phyloP scores from a whole-genome alignment of 2,797 vertebrate species.

The Intellagama lesueurii region DNA sequence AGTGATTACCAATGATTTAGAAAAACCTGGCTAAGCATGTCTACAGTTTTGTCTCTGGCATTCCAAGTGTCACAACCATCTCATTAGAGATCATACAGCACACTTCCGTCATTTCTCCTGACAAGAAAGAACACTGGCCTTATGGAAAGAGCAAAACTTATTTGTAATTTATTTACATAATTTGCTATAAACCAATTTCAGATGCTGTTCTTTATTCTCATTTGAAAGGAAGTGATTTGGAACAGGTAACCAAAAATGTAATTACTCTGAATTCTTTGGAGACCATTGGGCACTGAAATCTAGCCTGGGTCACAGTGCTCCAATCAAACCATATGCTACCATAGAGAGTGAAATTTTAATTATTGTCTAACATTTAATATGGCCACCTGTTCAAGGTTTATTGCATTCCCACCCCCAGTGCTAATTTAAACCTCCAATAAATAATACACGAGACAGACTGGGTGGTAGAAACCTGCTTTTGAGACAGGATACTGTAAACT shows the following conservation, averaged over 20 bases:
- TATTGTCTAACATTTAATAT: conserved; percentile 37
- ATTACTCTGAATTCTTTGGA: conserved; percentile 36
- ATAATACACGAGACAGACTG: background rate
- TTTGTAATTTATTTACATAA: conserved; percentile 19
- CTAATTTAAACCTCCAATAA: conserved; percentile 19
- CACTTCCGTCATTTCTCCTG: background rate
- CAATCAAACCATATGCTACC: conserved; percentile 18
- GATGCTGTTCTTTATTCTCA: conserved; percentile 10
- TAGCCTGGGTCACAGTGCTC: conserved; percentile 20
- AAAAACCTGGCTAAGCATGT: background rate
- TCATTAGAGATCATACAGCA: background rate
- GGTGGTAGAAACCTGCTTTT: conserved; percentile 9
- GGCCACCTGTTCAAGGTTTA: conserved; percentile 25
- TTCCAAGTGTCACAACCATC: background rate
- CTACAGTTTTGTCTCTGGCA: background rate
- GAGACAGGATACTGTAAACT: background rate
- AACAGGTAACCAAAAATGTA: conserved; percentile 28
- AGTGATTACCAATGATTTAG: background rate
- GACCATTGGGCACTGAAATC: background rate
- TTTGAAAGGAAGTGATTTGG: conserved; percentile 35
- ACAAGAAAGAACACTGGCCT: background rate
- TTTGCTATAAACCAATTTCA: conserved; percentile 28
- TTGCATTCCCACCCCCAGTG: conserved; percentile 15
- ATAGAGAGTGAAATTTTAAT: conserved; percentile 35
- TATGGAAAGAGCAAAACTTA: conserved; percentile 6